Percentiles rank a stretch among this genome's conserved stretches.
Conservation (phyloP, 2,113 vertebrate species). For the Propithecus coquereli region DNA sequence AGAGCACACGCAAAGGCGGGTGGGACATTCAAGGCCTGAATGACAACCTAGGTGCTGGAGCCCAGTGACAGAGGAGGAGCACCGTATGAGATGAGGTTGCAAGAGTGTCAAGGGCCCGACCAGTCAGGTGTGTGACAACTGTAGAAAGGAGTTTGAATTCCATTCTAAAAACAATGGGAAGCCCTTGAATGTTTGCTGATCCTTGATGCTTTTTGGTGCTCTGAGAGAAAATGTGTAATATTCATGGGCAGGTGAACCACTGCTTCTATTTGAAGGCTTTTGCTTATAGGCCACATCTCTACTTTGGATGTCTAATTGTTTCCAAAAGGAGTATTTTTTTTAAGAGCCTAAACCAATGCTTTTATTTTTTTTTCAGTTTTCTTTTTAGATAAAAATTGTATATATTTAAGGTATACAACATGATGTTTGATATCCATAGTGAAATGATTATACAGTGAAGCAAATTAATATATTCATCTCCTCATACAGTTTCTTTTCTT, state of each 20-base stretch:
- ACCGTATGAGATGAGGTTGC: neutral
- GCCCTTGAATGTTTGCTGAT: neutral
- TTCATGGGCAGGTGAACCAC: neutral
- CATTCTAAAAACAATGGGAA: neutral
- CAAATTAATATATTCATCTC: neutral
- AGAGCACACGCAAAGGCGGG: neutral
- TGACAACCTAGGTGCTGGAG: neutral
- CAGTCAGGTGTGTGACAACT: neutral
- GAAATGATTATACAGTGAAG: neutral
- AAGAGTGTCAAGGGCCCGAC: neutral
- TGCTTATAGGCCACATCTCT: neutral
- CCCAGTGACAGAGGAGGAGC: neutral
- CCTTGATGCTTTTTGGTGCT: neutral
- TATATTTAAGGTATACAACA: neutral
- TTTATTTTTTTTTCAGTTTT: neutral
- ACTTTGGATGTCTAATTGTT: neutral
- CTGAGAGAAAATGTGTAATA: neutral
- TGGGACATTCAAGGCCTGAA: neutral
- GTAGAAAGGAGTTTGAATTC: neutral
- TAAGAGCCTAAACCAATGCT: neutral
- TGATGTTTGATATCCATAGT: neutral
- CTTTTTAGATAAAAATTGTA: neutral
- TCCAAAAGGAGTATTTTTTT: neutral
- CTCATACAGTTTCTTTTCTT: neutral
- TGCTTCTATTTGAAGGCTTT: neutral